These are phyloP conservation scores for Melanotaenia parkinsoni DNA, from an alignment of 2,797 vertebrate species.

Conservation along the genomic window DNA sequence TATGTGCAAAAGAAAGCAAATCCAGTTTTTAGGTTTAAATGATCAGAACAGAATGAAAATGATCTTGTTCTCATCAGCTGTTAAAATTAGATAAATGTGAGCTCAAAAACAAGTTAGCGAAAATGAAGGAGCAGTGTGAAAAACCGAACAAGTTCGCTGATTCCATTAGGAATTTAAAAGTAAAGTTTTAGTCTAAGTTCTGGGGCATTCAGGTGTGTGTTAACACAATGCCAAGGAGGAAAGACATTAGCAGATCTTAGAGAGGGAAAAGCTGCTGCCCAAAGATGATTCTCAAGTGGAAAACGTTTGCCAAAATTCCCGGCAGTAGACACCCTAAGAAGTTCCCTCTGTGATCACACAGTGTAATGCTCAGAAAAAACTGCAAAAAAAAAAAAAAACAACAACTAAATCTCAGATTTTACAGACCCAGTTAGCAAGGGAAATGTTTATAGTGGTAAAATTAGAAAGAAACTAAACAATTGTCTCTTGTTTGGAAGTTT, in stretches of 20 bases:
- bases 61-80: no score
- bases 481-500: neutral
- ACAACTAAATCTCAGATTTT: neutral
- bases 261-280: no score
- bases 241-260: neutral
- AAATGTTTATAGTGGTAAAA: neutral
- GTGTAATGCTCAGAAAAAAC: neutral
- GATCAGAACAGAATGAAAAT: no score
- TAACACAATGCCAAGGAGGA: neutral
- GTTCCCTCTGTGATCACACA: neutral
- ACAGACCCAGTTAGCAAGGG: neutral
- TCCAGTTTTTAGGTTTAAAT: neutral
- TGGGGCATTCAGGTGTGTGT: no score
- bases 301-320: neutral
- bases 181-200: no score
- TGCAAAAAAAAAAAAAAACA: neutral
- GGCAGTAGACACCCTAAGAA: no score
- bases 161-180: no score
- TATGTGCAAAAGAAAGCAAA: neutral
- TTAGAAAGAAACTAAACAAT: neutral
- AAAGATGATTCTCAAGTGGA: neutral
- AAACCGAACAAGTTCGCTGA: no score
- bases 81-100: no score
- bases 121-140: no score
- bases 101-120: no score